Percentiles rank a stretch among this genome's conserved stretches.
These are phyloP conservation scores for Pegoplata infirma DNA, from an alignment of 2,888 invertebrate species.

Conservation along the genomic window DNA sequence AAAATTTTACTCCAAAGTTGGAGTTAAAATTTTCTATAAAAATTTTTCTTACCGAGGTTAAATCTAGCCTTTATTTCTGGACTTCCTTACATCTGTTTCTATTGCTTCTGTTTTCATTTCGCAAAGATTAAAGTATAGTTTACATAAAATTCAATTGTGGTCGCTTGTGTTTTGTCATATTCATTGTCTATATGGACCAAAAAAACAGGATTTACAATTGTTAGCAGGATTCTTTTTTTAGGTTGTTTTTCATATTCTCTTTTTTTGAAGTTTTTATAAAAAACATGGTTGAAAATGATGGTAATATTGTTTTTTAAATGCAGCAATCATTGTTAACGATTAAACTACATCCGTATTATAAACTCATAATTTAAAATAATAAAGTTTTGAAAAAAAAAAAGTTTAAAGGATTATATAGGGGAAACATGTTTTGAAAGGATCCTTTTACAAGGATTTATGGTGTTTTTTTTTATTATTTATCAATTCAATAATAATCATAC, in stretches of 20 bases:
- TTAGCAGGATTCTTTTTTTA: conserved; percentile 24
- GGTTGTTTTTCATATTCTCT: background rate
- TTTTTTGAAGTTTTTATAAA: conserved; percentile 9
- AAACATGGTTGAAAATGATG: conserved; percentile 18
- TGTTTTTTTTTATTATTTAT: no score
- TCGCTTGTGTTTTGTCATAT: conserved; percentile 51
- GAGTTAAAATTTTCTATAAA: no score
- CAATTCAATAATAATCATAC: no score
- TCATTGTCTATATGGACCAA: conserved; percentile 49
- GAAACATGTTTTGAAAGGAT: no score
- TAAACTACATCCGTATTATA: conserved; percentile 38
- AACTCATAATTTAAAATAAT: background rate
- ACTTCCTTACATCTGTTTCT: no score
- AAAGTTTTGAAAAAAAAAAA: conserved; percentile 6
- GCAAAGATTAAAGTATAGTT: conserved; percentile 45
- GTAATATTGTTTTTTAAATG: conserved; percentile 3
- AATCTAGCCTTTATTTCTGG: no score
- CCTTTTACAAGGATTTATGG: no score
- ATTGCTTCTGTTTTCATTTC: background rate
- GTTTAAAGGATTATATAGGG: background rate
- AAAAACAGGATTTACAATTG: conserved; percentile 53
- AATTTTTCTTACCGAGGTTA: no score
- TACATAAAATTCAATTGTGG: conserved; percentile 60
- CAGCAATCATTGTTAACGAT: conserved; percentile 51
- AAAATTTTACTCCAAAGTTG: no score